These are phyloP conservation scores for Gadus macrocephalus DNA, from an alignment of 2,113 vertebrate genomes.

Conservation along the genomic window DNA sequence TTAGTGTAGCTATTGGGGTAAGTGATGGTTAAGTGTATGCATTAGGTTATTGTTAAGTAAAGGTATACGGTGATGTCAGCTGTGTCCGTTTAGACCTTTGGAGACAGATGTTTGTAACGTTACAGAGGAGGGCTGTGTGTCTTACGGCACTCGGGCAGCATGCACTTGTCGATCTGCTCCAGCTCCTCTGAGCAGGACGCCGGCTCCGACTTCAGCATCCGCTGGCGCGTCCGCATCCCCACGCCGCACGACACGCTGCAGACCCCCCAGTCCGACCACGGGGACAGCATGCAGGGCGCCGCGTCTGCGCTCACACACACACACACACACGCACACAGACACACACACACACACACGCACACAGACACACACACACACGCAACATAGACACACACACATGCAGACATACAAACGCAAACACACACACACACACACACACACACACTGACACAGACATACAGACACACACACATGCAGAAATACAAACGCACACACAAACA, in stretches of 20 bases:
- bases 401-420: background rate
- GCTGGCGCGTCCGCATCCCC: constrained; percentile 81
- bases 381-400: background rate
- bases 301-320: constrained; percentile 68
- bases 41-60: no score
- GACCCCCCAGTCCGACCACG: constrained; percentile 92
- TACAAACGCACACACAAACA: no score
- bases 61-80: no score
- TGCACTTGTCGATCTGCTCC: constrained; percentile 92
- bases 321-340: no score
- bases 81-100: background rate
- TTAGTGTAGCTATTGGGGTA: no score
- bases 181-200: constrained; percentile 87
- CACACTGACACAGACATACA: no score
- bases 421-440: background rate
- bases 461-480: no score
- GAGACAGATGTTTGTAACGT: background rate
- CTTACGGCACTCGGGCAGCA: constrained; percentile 94
- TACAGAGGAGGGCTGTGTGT: constrained; percentile 19
- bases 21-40: no score
- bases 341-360: background rate
- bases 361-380: background rate
- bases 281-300: constrained; percentile 86
- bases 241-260: constrained; percentile 91
- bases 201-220: constrained; percentile 91